phyloP scores from a whole-genome alignment of 2,113 vertebrate genomes.

The Seriola rivoliana region DNA sequence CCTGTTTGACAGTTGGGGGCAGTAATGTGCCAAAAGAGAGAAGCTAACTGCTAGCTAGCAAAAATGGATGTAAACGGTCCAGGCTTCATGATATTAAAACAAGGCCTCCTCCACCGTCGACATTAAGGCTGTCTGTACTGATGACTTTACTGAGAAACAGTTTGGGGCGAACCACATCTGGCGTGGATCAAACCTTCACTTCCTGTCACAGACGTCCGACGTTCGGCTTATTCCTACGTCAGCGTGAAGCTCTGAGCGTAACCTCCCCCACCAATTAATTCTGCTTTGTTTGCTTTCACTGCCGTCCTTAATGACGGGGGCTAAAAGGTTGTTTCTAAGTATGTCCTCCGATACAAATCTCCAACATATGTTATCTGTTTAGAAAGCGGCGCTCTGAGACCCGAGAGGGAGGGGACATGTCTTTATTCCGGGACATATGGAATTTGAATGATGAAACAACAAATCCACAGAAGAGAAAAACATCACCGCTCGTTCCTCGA shows the following conservation, averaged over 20 bases:
- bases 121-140: no score
- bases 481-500: not conserved
- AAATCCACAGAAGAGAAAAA: conserved; percentile 27
- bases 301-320: conserved; percentile 50
- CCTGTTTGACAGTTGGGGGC: not conserved
- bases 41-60: no score
- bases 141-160: not conserved
- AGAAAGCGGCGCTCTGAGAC: conserved; percentile 16
- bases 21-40: not conserved
- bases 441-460: conserved; percentile 54
- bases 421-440: conserved; percentile 36
- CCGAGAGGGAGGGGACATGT: not conserved
- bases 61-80: no score
- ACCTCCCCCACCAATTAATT: not conserved
- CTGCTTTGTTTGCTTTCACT: conserved; percentile 11
- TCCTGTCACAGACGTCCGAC: not conserved
- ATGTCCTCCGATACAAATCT: conserved; percentile 12
- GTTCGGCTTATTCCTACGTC: not conserved
- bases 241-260: not conserved
- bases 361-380: conserved; percentile 53
- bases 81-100: no score
- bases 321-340: conserved; percentile 50
- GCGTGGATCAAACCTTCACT: conserved; percentile 4
- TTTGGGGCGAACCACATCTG: not conserved
- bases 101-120: no score